phyloP scores from a whole-genome alignment of 2,888 invertebrate genomes.

The Belgica antarctica region DNA sequence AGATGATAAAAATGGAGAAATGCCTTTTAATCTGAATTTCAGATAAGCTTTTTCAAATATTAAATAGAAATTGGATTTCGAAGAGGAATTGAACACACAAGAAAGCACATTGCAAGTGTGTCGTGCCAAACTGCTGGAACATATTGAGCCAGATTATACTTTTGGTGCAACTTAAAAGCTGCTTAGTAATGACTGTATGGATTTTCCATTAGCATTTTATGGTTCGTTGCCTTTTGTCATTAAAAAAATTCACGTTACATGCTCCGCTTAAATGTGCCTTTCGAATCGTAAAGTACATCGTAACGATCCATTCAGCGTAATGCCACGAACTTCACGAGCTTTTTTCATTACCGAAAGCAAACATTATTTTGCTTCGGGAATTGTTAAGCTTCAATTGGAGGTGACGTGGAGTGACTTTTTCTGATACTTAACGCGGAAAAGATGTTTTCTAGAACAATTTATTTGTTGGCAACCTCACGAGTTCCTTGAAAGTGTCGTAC shows the following conservation, averaged over 20 bases:
- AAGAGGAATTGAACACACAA: background rate
- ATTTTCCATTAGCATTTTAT: conserved; percentile 30
- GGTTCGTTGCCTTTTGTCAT: background rate
- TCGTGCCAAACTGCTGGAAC: background rate
- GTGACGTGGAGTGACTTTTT: too few species aligned
- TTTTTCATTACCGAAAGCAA: too few species aligned
- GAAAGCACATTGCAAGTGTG: background rate
- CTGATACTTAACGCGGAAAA: too few species aligned
- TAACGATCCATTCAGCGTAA: background rate
- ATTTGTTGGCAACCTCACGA: too few species aligned
- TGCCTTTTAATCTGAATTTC: background rate
- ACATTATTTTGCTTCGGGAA: too few species aligned
- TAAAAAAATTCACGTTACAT: background rate
- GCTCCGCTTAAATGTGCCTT: conserved; percentile 12
- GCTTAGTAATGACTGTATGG: conserved; percentile 18
- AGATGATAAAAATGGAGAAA: background rate
- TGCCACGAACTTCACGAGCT: conserved; percentile 14
- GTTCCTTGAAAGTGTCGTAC: too few species aligned
- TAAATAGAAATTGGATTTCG: background rate
- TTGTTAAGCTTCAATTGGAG: too few species aligned
- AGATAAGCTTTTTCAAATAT: background rate
- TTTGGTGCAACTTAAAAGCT: background rate
- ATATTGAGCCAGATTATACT: background rate
- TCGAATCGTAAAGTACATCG: conserved; percentile 9
- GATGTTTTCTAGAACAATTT: background rate